Conservation (phyloP, 2,888 invertebrate genomes). For the Craniophora ligustri region DNA sequence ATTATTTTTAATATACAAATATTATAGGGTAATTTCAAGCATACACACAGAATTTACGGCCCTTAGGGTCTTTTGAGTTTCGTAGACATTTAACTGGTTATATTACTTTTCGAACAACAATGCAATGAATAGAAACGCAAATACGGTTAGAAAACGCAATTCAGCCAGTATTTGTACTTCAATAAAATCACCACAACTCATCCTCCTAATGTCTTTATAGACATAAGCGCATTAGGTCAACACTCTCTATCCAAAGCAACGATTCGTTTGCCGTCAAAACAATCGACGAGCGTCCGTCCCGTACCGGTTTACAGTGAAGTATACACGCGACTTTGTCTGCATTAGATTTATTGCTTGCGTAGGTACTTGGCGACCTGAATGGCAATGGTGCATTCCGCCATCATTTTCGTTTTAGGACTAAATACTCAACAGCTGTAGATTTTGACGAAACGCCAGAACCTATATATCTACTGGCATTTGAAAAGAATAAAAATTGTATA, state of each 20-base stretch:
- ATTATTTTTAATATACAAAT: no score
- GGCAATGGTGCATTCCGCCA: conserved; percentile 6
- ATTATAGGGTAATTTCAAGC: no score
- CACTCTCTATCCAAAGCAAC: conserved; percentile 41
- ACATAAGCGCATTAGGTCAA: conserved; percentile 21
- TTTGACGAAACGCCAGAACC: neutral
- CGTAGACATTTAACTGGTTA: no score
- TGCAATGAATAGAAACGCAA: no score
- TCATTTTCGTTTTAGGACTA: conserved; percentile 6
- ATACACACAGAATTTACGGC: no score
- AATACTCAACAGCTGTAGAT: conserved; percentile 1
- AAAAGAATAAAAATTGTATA: neutral
- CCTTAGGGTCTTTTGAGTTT: no score
- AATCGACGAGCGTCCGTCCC: conserved; percentile 57
- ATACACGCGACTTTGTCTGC: conserved; percentile 48
- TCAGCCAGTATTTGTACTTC: neutral
- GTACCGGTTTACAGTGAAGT: conserved; percentile 38
- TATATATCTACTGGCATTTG: neutral
- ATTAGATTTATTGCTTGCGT: conserved; percentile 49
- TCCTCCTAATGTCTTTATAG: conserved; percentile 2
- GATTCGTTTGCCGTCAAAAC: conserved; percentile 67
- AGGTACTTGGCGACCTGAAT: conserved; percentile 43
- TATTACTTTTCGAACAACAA: no score
- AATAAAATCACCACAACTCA: conserved; percentile 20
- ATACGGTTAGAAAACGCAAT: no score